Evolutionary conservation across 2,888 invertebrate genomes (phyloP), one percentile per base, ranked within the genome.

Genomic region (Tyria jacobaeae): DNA sequence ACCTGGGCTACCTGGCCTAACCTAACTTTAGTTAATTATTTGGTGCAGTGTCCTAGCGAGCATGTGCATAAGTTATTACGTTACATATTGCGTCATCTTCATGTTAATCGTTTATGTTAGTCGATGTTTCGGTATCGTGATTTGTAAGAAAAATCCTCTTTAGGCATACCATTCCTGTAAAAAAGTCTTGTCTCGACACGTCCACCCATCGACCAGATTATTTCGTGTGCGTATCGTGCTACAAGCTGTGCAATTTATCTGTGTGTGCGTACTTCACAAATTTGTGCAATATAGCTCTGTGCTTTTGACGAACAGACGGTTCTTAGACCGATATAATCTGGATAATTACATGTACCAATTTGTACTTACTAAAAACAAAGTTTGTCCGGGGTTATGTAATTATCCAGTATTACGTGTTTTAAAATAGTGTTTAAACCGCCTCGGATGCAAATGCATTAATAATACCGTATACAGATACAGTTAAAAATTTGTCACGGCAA

Each of bases 181-280:
- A 55, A 73, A 80, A 80, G 72, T 75, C 70, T 78, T 69, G 70
- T 71, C 69, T 80, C 72, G 75, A 80, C 78, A 80, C 71, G 73
- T 83, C 74, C 79, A 86, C 77, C 74, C 71, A 79, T 70, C 79
- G 71, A 81, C 87, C 85, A 60, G 47, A 84, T 91, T 91, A 92
- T 89, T 82, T 70, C 85, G 79, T 90, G 93, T 92, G 93, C 91
- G 83, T 76, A 72, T 84, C 93, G 93, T 93, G 93, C 92, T 85
- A 90, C 88, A 92, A 92, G 93, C 93, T 92, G 93, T 94, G 93
- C 93, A 86, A 82, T 90, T 90, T 89, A 89, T 87, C 84, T 85
- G 84, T 89, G 91, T 91, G 90, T 86, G 82, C 81, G 88, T 85
- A 88, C 84, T 88, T 82, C 89, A 91, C 91, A 90, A 91, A 87